These are phyloP conservation scores for Acrossocheilus wenchowensis DNA, from an alignment of 2,797 vertebrate genomes.

Conservation along the genomic window DNA sequence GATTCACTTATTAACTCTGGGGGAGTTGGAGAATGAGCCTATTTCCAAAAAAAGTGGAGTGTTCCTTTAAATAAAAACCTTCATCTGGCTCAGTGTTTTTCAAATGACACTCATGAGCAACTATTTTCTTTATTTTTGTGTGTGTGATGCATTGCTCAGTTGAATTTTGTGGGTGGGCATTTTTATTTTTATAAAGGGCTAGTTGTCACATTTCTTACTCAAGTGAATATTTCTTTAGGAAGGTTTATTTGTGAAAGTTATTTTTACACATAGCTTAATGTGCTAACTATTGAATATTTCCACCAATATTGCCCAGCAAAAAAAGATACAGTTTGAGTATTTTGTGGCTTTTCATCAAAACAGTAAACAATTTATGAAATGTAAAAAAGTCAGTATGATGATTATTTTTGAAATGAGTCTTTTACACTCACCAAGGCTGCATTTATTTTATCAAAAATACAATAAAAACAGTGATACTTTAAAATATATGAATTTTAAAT, in stretches of 20 bases:
- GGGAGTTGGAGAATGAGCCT: too few relatives aligned
- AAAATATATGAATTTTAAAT: too few relatives aligned
- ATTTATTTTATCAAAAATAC: too few relatives aligned
- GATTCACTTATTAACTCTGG: too few relatives aligned
- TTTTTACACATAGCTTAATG: not conserved
- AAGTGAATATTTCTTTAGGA: not conserved
- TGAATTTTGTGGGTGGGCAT: not conserved
- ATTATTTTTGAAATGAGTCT: not conserved
- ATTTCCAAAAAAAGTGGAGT: too few relatives aligned
- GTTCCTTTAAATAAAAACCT: not conserved
- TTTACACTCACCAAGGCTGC: not conserved
- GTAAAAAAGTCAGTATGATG: not conserved
- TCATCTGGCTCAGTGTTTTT: constrained; percentile 3
- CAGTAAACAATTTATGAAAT: not conserved
- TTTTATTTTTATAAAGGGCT: not conserved
- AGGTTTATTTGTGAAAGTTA: not conserved
- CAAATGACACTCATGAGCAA: constrained; percentile 21
- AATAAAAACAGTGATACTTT: too few relatives aligned
- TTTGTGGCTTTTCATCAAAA: not conserved
- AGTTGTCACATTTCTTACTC: not conserved
- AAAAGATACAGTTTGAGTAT: not conserved
- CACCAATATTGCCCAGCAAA: not conserved
- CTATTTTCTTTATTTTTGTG: constrained; percentile 23
- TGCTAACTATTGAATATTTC: not conserved
- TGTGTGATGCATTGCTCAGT: not conserved